Conservation (phyloP, 2,113 vertebrate genomes). For the Hoplias malabaricus region DNA sequence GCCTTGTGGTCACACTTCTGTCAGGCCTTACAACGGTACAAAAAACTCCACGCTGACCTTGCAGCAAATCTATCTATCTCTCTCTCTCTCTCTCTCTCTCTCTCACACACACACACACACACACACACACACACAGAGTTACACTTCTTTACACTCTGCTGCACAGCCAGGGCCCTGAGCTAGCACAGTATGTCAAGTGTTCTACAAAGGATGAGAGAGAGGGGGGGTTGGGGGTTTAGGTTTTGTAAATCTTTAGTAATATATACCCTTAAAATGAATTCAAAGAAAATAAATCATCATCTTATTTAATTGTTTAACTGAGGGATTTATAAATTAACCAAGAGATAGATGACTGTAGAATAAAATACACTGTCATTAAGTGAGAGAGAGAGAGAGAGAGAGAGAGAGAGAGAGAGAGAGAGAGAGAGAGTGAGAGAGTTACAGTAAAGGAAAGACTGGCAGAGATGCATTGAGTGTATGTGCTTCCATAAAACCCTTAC, state of each 20-base stretch:
- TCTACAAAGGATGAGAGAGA: background rate
- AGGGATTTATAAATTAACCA: no score
- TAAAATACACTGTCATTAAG: no score
- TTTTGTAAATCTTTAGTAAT: no score
- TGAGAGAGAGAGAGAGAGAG: slow-evolving; percentile 29
- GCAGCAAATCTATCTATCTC: background rate
- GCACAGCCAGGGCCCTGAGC: background rate
- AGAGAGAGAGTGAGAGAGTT: background rate
- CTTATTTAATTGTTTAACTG: no score
- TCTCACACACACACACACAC: slow-evolving; percentile 18
- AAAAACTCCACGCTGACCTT: slow-evolving; percentile 2
- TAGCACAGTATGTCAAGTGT: slow-evolving; percentile 13
- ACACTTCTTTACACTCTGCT: slow-evolving; percentile 7
- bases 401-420: background rate
- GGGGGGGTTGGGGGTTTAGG: no score
- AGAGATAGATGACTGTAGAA: no score
- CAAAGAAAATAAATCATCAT: no score
- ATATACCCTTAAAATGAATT: no score
- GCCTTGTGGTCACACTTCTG: background rate
- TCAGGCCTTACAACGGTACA: background rate
- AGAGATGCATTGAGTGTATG: background rate
- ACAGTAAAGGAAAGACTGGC: no score
- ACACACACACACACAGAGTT: slow-evolving; percentile 7
- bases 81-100: background rate
- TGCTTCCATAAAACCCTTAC: background rate